Evolutionary conservation across 1,140 invertebrate species (phyloP), one percentile per base, ranked within the genome.

Genomic region (Hestina assimilis): DNA sequence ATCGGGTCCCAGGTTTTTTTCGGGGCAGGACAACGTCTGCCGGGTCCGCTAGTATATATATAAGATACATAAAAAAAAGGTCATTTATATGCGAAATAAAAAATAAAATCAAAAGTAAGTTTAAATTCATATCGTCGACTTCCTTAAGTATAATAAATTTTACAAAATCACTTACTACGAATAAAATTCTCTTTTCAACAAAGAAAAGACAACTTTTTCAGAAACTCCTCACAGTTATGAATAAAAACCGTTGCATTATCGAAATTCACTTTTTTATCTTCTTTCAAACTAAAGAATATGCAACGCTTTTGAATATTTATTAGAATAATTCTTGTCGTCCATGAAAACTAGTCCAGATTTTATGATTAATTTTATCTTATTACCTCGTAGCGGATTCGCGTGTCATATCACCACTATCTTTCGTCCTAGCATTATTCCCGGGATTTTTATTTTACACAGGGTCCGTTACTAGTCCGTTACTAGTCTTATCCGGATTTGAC

Each of bases 171-270:
- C 45, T 63, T 54, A 54, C 57, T 52, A n/a, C 42, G 42, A 54
- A 59, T 63, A 52, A 58, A 60, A 63, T 59, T 59, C 40, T 43
- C 33, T 33, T 60, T 47, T 21, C 41, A 43, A 59, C 54, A 53
- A 59, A 40, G 57, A 50, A n/a, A n/a, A 53, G 43, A 53, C 38
- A 58, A 59, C 42, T 54, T 53, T 53, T 42, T 50, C 40, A 38
- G 21, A 57, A 58, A 45, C 48, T 54, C 43, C 29, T 48, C 9
- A 40, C 43, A 46, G 56, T 45, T 63, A 52, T 61, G 63, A 66
- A 66, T 66, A 66, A 61, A 41, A 57, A 56, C 43, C 38, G 54
- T 23, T 56, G 58, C 63, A 45, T 56, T 54, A 61, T 66, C 53
- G 43, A 61, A 65, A 42, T 56, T 63, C 29, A 35, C 33, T 38